A percentile compares a stretch with the other conserved stretches of the same genome.
Evolutionary conservation across 2,113 vertebrate species (phyloP).

Genomic region (Trematocara zebra): DNA sequence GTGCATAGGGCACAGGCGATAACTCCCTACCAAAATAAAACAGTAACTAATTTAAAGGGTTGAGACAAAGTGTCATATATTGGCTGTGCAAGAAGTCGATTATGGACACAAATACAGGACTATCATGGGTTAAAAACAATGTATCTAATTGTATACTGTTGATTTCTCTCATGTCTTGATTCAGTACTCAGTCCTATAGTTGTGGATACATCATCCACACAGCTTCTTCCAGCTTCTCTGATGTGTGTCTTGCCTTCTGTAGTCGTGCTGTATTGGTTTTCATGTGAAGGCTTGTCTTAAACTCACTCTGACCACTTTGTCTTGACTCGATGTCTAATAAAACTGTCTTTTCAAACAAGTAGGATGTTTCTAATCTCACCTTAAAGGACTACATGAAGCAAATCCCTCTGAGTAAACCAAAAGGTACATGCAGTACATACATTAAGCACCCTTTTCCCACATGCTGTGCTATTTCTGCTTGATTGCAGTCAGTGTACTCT

Average conservation of each 20-base stretch:
- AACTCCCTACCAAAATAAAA: background rate
- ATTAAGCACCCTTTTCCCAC: background rate
- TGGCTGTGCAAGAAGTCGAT: background rate
- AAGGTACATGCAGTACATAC: background rate
- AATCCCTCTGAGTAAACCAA: background rate
- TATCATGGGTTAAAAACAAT: background rate
- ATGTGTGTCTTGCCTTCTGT: background rate
- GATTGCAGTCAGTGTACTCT: background rate
- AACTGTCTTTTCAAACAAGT: background rate
- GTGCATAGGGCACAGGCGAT: background rate
- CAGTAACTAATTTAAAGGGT: background rate
- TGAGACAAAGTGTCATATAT: background rate
- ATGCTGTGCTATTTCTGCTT: background rate
- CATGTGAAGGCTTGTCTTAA: background rate
- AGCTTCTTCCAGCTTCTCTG: background rate
- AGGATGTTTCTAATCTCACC: background rate
- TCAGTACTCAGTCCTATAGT: background rate
- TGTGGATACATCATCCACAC: background rate
- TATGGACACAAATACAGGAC: background rate
- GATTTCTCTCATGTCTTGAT: background rate
- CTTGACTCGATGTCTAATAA: constrained; percentile 9
- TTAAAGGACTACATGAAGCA: background rate
- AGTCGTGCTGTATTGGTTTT: background rate
- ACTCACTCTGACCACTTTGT: background rate
- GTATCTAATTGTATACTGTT: background rate